phyloP scores from a whole-genome alignment of 2,113 vertebrate genomes.

The Lathamus discolor region DNA sequence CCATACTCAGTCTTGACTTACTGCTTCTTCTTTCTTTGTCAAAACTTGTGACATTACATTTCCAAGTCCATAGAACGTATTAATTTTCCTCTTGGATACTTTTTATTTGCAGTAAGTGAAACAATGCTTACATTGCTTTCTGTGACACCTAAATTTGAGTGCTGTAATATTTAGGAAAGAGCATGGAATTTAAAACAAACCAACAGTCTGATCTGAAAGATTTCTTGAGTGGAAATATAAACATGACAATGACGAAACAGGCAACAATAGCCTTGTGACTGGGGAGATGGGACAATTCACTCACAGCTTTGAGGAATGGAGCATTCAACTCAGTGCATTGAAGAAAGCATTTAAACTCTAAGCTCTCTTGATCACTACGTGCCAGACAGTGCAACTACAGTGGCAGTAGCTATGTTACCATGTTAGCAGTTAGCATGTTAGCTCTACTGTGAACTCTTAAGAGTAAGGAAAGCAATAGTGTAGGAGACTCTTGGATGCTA shows the following conservation, averaged over 20 bases:
- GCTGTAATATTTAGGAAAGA: not conserved
- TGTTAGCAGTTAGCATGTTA: not conserved
- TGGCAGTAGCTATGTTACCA: not conserved
- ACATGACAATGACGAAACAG: not conserved
- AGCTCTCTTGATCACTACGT: not conserved
- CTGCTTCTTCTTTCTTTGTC: not conserved
- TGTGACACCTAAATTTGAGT: not conserved
- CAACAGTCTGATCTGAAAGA: not conserved
- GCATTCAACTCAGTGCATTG: not conserved
- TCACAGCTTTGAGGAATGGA: not conserved
- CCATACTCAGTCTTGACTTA: slow-evolving; percentile 18
- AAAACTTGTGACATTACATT: slow-evolving; percentile 31
- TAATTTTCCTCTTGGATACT: slow-evolving; percentile 25
- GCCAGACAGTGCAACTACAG: not conserved
- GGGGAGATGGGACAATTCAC: not conserved
- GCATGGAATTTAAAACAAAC: slow-evolving; percentile 19
- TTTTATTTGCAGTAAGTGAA: slow-evolving; percentile 51
- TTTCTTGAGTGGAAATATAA: not conserved
- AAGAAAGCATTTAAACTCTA: not conserved
- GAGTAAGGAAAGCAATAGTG: not conserved
- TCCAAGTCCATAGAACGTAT: slow-evolving; percentile 7
- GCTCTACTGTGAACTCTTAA: not conserved
- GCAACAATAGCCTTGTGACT: not conserved
- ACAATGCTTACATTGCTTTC: slow-evolving; percentile 59
- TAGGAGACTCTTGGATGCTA: not conserved